Percentiles rank a stretch among this genome's conserved stretches.
phyloP scores from a whole-genome alignment of 2,113 vertebrate genomes.

The Arenaria interpres region DNA sequence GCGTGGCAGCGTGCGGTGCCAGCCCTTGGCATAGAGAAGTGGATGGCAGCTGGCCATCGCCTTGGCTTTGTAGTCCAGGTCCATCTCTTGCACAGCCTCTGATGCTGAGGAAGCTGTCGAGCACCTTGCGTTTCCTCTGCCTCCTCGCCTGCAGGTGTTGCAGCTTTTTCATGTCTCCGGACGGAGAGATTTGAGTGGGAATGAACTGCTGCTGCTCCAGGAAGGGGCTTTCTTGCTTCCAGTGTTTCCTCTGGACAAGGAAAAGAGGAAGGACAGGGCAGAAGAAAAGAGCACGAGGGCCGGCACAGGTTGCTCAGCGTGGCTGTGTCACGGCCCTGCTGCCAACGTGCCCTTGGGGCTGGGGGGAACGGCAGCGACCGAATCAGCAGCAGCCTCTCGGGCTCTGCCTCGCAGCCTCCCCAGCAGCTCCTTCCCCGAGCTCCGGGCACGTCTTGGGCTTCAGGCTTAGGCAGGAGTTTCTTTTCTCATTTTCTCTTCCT shows the following conservation, averaged over 20 bases:
- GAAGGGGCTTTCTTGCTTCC: background rate
- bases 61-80: background rate
- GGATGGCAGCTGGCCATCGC: fast-evolving
- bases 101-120: background rate
- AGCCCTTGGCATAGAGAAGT: background rate
- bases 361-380: background rate
- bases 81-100: background rate
- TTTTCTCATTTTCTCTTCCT: background rate
- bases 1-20: background rate
- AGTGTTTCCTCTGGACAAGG: background rate
- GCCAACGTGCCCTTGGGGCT: background rate
- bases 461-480: background rate
- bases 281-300: background rate
- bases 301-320: background rate
- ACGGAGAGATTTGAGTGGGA: background rate
- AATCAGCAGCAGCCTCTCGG: background rate
- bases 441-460: background rate
- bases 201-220: background rate
- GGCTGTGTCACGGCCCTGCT: background rate
- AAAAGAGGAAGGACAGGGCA: background rate
- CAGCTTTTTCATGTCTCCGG: background rate
- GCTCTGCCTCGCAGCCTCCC: background rate
- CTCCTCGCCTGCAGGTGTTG: background rate
- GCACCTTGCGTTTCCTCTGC: background rate
- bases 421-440: background rate